phyloP scores from a whole-genome alignment of 2,888 invertebrate species.

The Agonopterix alstromeriana region DNA sequence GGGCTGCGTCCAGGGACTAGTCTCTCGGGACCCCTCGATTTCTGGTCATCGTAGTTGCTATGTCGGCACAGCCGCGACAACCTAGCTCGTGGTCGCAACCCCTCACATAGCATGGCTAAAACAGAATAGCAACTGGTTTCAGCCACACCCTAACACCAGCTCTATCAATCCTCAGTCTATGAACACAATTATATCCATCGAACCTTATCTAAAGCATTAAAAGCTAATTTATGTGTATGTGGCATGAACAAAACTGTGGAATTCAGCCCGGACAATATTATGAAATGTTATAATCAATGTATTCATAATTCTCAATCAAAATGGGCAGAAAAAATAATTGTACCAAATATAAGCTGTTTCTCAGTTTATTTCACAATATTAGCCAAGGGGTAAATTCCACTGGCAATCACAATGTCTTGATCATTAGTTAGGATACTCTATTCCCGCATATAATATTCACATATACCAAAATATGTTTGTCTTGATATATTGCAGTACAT shows the following conservation, averaged over 20 bases:
- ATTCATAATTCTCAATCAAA: no score
- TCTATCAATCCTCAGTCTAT: constrained; percentile 58
- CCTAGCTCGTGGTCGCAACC: no score
- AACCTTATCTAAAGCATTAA: constrained; percentile 74
- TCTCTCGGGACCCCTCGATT: no score
- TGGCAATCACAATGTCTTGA: constrained; percentile 38
- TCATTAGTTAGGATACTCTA: constrained; percentile 46
- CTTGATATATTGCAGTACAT: constrained; percentile 64
- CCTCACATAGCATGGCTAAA: neutral
- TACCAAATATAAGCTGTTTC: constrained; percentile 15
- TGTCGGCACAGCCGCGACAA: no score
- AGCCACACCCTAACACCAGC: constrained; percentile 12
- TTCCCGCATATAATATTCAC: constrained; percentile 67
- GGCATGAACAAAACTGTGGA: constrained; percentile 67
- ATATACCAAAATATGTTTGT: constrained; percentile 77
- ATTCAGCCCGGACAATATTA: constrained; percentile 49
- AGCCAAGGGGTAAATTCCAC: constrained; percentile 50
- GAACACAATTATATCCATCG: constrained; percentile 72
- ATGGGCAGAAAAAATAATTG: no score
- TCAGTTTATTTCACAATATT: constrained; percentile 32
- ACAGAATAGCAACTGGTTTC: neutral
- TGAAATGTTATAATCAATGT: constrained; percentile 8
- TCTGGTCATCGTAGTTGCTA: no score
- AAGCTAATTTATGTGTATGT: constrained; percentile 72
- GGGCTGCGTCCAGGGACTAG: no score